These are phyloP conservation scores for Sarcophaga bullata DNA, from an alignment of 1,140 invertebrate species.

Conservation along the genomic window DNA sequence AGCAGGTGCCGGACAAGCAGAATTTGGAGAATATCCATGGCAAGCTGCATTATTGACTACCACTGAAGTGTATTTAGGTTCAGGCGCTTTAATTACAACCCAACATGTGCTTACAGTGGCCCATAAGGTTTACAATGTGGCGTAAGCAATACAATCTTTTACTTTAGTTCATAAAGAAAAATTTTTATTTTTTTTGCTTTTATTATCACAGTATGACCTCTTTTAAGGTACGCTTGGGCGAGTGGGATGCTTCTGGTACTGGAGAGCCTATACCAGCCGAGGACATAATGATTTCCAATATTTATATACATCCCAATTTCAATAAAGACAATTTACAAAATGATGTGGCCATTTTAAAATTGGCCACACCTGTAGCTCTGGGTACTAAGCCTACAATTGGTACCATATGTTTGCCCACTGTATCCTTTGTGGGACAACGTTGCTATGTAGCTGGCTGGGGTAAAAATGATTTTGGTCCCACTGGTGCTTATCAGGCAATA, in stretches of 20 bases:
- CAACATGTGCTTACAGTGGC: slow-evolving; percentile 76
- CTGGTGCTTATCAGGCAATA: slow-evolving; percentile 74
- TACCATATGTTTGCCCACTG: slow-evolving; percentile 75
- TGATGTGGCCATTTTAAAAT: slow-evolving; percentile 75
- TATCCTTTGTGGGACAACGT: slow-evolving; percentile 70
- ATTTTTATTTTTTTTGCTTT: not conserved
- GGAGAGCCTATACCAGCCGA: slow-evolving; percentile 72
- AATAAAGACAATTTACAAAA: slow-evolving; percentile 75
- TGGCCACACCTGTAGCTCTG: slow-evolving; percentile 71
- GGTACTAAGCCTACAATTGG: slow-evolving; percentile 74
- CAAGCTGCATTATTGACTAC: slow-evolving; percentile 66
- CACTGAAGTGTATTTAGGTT: slow-evolving; percentile 72
- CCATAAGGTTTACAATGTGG: slow-evolving; percentile 72
- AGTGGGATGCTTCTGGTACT: slow-evolving; percentile 74
- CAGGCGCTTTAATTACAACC: slow-evolving; percentile 73
- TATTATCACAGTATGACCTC: slow-evolving; percentile 44
- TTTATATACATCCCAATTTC: slow-evolving; percentile 75
- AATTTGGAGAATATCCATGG: slow-evolving; percentile 63
- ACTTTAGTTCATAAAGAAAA: not conserved
- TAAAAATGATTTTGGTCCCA: slow-evolving; percentile 77
- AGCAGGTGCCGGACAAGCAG: slow-evolving; percentile 55
- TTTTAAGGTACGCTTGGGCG: slow-evolving; percentile 74
- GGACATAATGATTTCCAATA: slow-evolving; percentile 69
- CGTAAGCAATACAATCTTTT: slow-evolving; percentile 66
- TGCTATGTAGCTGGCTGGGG: slow-evolving; percentile 87